Evolutionary conservation across 2,797 vertebrate species (phyloP), one percentile per base, ranked within the genome.

Genomic region (Babyrousa celebensis): DNA sequence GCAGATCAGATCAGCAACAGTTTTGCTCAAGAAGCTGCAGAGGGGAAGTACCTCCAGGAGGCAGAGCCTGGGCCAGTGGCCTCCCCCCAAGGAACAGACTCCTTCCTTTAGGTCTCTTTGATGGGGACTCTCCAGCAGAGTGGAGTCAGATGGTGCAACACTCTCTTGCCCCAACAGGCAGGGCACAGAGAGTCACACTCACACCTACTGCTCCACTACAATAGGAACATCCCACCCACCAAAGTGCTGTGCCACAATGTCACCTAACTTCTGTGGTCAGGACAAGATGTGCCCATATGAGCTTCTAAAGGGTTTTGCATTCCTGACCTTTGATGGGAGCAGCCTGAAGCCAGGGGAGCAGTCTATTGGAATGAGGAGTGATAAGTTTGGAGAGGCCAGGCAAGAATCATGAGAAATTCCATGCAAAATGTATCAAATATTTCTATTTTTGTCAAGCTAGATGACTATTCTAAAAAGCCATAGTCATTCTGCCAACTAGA

Each of bases 351-450:
- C 82, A 20, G 84, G 29, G 43, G 21, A 88, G 12, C 12, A 65
- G 14, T 15, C n/a, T 29, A 2, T 29, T 54, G 4, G 12, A 48
- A 2, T 8, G 25, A n/a, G 0, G 5, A 74, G 29, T 29, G 2
- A 11, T 10, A 9, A 48, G 16, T 25, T n/a, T 29, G 20, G 7
- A 36, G n/a, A 52, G 23, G 25, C 54, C 43, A 12, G n/a, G 21
- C 17, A 43, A 56, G 43, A 65, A 36, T 20, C 29, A 20, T 23
- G 32, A 72, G 36, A 60, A 14, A 2, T 1, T 52, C 23, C 7
- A 40, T 52, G 74, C 10, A 60, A 63, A 67, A 85, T 17, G 5
- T 72, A 36, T 63, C 40, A 70, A 36, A 8, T 56, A 43, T n/a
- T 62, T 91, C 43, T 52, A 6, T 68, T 11, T 3, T 85, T 25